phyloP scores from a whole-genome alignment of 2,797 vertebrate genomes.

The Allobates femoralis region DNA sequence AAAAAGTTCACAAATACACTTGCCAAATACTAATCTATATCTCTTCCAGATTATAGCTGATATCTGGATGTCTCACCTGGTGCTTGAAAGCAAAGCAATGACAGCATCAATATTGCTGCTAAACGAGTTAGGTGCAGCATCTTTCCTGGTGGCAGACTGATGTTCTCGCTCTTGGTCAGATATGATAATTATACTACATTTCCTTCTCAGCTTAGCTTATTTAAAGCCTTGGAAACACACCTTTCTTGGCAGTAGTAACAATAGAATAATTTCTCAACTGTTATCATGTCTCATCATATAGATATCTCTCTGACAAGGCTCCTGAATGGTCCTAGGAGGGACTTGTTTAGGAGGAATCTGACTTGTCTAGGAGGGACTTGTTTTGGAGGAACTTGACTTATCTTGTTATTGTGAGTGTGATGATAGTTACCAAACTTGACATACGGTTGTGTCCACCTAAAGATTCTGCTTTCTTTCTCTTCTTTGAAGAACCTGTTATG shows the following conservation, averaged over 20 bases:
- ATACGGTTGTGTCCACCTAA: neutral
- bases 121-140: neutral
- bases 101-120: conserved; percentile 17
- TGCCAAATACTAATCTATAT: neutral
- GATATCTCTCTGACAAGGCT: neutral
- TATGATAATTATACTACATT: conserved; percentile 11
- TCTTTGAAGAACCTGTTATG: neutral
- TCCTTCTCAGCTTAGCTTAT: neutral
- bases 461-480: neutral
- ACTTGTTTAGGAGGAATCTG: neutral
- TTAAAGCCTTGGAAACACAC: conserved; percentile 37
- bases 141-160: neutral
- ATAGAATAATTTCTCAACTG: neutral
- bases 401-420: neutral
- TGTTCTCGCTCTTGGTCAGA: neutral
- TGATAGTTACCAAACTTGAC: neutral
- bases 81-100: conserved; percentile 7
- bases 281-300: conserved; percentile 17
- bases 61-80: conserved; percentile 2
- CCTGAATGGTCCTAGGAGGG: neutral
- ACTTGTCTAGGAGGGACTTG: neutral
- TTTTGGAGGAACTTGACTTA: no score
- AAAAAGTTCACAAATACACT: neutral
- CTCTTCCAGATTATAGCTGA: neutral
- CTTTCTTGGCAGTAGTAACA: conserved; percentile 19